Base-by-base conservation (phyloP, 2,888 invertebrate genomes). In the Diachrysia chrysitis region DNA sequence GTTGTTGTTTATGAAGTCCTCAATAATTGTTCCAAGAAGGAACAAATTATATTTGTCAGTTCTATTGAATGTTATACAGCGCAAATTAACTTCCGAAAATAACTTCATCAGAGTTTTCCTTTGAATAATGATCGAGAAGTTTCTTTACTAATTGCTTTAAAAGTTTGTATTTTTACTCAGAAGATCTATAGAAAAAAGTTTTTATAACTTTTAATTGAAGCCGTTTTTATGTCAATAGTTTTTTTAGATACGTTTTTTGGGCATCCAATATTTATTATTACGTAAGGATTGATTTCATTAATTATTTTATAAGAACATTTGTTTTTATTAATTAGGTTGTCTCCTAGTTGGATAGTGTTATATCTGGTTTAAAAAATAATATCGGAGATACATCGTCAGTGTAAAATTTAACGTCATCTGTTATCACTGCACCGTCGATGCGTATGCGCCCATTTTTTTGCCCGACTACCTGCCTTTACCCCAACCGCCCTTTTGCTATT, bases 141-240 rank as follows among this genome's bases (percentile, higher is more conserved):
- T 76, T 68, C 37, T 61, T 55, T 58, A 63, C 68, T 60, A 78
- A 76, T 83, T 80, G 71, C 63, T 67, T 69, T 71, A 56, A 56
- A 71, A 71, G 56, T 63, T 75, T 63, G 57, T 66, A 68, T 76
- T 69, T 78, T 73, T 59, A 12, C 9, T 16, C 21, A 23, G 32
- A 17, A 56, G 37, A 59, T 29, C 19, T 54, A 35, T 57, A 19
- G 57, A 14, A 17, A n/a, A 29, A 57, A 57, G 32, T 60, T 60
- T 68, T 25, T 58, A 19, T 23, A 66, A 70, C 62, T 67, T 76
- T 59, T 79, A 68, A 76, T 71, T 58, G 66, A 57, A 35, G 29
- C 55, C 2, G 23, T 70, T 51, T 51, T 51, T 51, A n/a, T 46
- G 21, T 51, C 19, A 21, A 51, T 51, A 51, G 48, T 21, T 19